Evolutionary conservation across 2,113 vertebrate genomes (phyloP).

Genomic region (Scomber japonicus): DNA sequence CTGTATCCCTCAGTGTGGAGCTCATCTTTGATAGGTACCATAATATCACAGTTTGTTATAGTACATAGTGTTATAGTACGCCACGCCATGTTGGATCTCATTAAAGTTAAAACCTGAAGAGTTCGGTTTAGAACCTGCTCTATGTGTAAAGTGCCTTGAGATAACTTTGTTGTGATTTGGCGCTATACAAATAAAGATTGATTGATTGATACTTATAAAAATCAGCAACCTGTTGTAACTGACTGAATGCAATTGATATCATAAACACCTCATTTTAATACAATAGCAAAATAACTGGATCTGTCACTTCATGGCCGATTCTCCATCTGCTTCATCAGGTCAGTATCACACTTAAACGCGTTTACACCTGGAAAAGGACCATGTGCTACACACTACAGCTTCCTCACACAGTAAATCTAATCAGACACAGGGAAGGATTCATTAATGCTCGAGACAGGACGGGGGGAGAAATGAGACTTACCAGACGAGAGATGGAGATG

Average conservation of each 20-base stretch:
- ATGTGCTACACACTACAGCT: background rate
- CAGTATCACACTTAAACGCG: too few relatives aligned
- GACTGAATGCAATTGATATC: background rate
- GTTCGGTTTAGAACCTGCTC: too few relatives aligned
- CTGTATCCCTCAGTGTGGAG: background rate
- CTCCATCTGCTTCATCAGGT: too few relatives aligned
- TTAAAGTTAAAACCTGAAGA: too few relatives aligned
- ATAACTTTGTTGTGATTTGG: too few relatives aligned
- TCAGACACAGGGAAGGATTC: background rate
- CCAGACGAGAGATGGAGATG: constrained; percentile 90
- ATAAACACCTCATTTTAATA: background rate
- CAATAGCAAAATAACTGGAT: background rate
- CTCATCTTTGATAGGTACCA: background rate
- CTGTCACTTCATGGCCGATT: background rate
- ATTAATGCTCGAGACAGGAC: background rate
- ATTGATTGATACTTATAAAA: too few relatives aligned
- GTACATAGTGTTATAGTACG: too few relatives aligned
- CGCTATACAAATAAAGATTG: too few relatives aligned
- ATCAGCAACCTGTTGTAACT: background rate
- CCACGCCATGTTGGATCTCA: too few relatives aligned
- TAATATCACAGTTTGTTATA: background rate
- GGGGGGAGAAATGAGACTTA: constrained; percentile 69
- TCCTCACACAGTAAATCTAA: background rate
- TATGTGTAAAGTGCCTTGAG: too few relatives aligned
- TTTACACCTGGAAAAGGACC: too few relatives aligned